A percentile compares a stretch with the other conserved stretches of the same genome.
Conservation (phyloP, 1,140 invertebrate genomes). For the Pollicipes pollicipes region DNA sequence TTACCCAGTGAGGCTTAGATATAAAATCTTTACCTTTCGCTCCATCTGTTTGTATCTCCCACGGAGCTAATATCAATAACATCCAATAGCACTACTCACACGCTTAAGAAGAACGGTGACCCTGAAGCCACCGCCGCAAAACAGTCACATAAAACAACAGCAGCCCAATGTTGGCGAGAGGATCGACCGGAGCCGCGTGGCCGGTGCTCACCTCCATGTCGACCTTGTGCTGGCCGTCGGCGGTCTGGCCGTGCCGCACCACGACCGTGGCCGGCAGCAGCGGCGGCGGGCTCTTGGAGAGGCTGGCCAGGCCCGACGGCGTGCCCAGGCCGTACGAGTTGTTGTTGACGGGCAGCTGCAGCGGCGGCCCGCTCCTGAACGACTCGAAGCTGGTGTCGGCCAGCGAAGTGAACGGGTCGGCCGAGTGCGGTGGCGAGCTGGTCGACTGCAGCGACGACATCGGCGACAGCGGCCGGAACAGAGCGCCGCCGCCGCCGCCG, state of each 20-base stretch:
- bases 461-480: constrained; percentile 14
- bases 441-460: constrained; percentile 14
- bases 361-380: constrained; percentile 39
- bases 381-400: constrained; percentile 43
- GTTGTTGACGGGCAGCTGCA: constrained; percentile 43
- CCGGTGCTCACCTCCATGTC: not conserved
- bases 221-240: not conserved
- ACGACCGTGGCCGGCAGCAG: constrained; percentile 5
- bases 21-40: too few species aligned
- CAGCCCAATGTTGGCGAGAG: too few species aligned
- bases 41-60: too few species aligned
- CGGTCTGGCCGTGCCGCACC: not conserved
- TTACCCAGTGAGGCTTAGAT: too few species aligned
- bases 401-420: constrained; percentile 22
- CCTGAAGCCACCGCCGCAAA: too few species aligned
- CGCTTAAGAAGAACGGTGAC: too few species aligned
- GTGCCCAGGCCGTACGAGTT: constrained; percentile 62
- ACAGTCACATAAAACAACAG: too few species aligned
- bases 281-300: constrained; percentile 68
- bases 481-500: too few species aligned
- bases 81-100: too few species aligned
- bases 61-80: too few species aligned
- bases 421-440: constrained; percentile 23
- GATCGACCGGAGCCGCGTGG: too few species aligned
- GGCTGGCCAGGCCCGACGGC: constrained; percentile 20